These are phyloP conservation scores for Sycophaga agraensis DNA, from an alignment of 1,140 invertebrate species.

Conservation along the genomic window DNA sequence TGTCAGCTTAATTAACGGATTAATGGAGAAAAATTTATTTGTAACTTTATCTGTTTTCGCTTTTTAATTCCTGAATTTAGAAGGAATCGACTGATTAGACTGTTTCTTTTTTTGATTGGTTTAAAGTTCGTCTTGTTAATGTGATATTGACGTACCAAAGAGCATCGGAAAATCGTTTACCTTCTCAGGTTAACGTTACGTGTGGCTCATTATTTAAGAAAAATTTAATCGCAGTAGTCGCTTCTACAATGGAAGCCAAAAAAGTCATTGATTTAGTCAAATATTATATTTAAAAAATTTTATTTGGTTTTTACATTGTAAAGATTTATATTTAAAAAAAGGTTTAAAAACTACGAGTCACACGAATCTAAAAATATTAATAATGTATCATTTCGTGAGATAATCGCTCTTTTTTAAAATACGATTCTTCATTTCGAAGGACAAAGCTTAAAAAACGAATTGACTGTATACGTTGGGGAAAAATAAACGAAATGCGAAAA, in stretches of 20 bases:
- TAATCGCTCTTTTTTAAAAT: conserved; percentile 31
- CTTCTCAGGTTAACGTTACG: conserved; percentile 33
- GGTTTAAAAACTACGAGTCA: conserved; percentile 17
- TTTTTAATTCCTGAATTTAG: conserved; percentile 42
- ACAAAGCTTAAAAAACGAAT: conserved; percentile 32
- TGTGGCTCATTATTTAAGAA: conserved; percentile 24
- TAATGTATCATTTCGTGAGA: conserved; percentile 39
- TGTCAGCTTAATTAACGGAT: conserved; percentile 46
- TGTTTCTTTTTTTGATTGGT: conserved; percentile 48
- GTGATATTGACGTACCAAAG: conserved; percentile 60
- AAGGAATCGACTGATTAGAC: conserved; percentile 52
- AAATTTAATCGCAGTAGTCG: conserved; percentile 16
- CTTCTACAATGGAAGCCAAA: conserved; percentile 13
- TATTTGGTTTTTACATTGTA: conserved; percentile 13
- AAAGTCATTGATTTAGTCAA: conserved; percentile 18
- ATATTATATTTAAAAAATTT: conserved; percentile 18
- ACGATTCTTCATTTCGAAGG: conserved; percentile 35
- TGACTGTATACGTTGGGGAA: conserved; percentile 29
- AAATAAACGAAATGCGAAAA: conserved; percentile 27
- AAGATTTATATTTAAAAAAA: neutral
- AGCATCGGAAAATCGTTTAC: conserved; percentile 53
- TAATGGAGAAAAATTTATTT: conserved; percentile 42
- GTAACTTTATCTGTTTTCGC: conserved; percentile 40
- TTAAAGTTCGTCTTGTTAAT: conserved; percentile 52
- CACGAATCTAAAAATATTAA: conserved; percentile 33